These are phyloP conservation scores for Agriopis aurantiaria DNA, from an alignment of 2,888 invertebrate genomes.

Conservation along the genomic window DNA sequence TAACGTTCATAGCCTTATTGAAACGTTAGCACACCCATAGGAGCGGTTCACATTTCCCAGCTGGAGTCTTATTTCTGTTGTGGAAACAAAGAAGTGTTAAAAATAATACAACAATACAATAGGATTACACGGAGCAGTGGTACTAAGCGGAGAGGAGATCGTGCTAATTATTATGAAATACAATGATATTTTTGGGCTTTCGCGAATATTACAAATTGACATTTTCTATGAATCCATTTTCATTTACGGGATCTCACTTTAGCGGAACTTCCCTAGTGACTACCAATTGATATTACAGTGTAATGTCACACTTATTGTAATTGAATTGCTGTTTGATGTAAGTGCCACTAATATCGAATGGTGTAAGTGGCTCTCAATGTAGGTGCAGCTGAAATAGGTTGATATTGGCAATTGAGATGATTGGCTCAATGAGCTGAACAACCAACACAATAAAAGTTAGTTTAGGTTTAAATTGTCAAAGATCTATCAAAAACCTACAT, in stretches of 20 bases:
- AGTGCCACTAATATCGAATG: slow-evolving; percentile 23
- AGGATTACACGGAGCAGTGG: no score
- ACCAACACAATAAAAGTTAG: not conserved
- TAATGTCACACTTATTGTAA: slow-evolving; percentile 56
- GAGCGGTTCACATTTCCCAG: slow-evolving; percentile 69
- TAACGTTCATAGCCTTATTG: slow-evolving; percentile 32
- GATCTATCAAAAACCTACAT: no score
- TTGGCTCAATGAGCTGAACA: slow-evolving; percentile 17
- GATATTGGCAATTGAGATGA: slow-evolving; percentile 24
- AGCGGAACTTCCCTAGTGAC: no score
- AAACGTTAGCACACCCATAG: slow-evolving; percentile 68
- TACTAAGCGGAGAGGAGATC: no score
- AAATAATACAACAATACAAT: no score
- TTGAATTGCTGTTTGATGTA: slow-evolving; percentile 34
- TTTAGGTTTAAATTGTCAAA: not conserved
- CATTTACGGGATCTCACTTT: no score
- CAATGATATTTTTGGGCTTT: no score
- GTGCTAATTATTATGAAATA: no score
- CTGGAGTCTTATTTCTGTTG: slow-evolving; percentile 63
- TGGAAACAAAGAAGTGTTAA: no score
- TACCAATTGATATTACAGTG: slow-evolving; percentile 51
- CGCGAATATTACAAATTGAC: no score
- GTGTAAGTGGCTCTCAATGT: slow-evolving; percentile 20
- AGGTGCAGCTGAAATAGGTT: slow-evolving; percentile 28
- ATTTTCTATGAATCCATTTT: no score